phyloP scores from a whole-genome alignment of 2,113 vertebrate genomes.

The Otocyon megalotis region DNA sequence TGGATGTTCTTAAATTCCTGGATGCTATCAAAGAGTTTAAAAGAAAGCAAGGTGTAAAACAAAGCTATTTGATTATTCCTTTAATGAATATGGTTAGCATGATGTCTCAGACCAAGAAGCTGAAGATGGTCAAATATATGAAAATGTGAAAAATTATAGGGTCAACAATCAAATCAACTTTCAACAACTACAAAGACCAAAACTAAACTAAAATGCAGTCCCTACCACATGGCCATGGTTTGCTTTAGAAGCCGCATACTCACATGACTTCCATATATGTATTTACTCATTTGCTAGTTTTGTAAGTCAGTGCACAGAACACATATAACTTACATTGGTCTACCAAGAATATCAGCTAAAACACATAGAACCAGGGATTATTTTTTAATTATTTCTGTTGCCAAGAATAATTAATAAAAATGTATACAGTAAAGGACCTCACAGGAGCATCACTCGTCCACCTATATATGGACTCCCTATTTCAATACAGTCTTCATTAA shows the following conservation, averaged over 20 bases:
- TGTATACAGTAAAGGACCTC: not conserved
- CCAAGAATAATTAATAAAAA: not conserved
- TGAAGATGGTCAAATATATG: not conserved
- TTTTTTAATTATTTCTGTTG: not conserved
- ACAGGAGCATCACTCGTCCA: not conserved
- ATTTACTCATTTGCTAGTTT: not conserved
- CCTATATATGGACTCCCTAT: not conserved
- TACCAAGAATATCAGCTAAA: not conserved
- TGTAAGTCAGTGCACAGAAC: not conserved
- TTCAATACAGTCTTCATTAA: not conserved
- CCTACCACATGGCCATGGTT: not conserved
- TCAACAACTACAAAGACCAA: not conserved
- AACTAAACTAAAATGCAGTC: not conserved
- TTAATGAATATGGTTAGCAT: not conserved
- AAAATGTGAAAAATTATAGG: slow-evolving; percentile 20
- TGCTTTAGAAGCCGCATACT: not conserved
- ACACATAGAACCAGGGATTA: not conserved
- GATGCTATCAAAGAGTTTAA: not conserved
- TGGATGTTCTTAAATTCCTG: slow-evolving; percentile 39
- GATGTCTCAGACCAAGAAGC: not conserved
- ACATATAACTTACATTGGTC: not conserved
- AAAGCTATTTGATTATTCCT: not conserved
- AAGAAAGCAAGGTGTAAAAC: not conserved
- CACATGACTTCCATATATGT: not conserved
- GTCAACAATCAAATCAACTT: not conserved